These are phyloP conservation scores for Micropoecilia bifurca DNA, from an alignment of 2,797 vertebrate genomes.

Conservation along the genomic window DNA sequence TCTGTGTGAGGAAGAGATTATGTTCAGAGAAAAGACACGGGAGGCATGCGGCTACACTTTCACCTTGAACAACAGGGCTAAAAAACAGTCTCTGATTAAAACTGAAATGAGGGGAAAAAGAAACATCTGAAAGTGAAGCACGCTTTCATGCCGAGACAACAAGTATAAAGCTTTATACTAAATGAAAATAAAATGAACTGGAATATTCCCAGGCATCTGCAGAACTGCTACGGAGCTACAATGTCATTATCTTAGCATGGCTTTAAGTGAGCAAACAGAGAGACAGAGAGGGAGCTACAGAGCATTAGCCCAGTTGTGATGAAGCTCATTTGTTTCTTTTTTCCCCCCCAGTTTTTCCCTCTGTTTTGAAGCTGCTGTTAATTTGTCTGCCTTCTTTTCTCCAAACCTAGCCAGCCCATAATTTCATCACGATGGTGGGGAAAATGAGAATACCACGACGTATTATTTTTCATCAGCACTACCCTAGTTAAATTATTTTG, in stretches of 20 bases:
- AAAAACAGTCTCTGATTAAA: slow-evolving; percentile 73
- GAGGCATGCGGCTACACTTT: slow-evolving; percentile 74
- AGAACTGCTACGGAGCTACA: slow-evolving; percentile 50
- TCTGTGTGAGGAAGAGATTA: slow-evolving; percentile 82
- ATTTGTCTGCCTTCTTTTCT: slow-evolving; percentile 44
- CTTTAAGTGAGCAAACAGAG: slow-evolving; percentile 47
- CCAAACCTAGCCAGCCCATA: slow-evolving; percentile 42
- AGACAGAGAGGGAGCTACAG: slow-evolving; percentile 44
- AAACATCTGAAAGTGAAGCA: slow-evolving; percentile 61
- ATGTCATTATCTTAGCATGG: slow-evolving; percentile 58
- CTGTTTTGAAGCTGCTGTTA: slow-evolving; percentile 33
- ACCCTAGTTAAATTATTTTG: slow-evolving; percentile 41
- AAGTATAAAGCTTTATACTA: slow-evolving; percentile 62
- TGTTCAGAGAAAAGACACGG: slow-evolving; percentile 77
- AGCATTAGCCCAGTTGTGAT: slow-evolving; percentile 50
- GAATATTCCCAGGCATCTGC: slow-evolving; percentile 52
- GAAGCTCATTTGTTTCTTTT: slow-evolving; percentile 59
- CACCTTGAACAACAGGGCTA: slow-evolving; percentile 72
- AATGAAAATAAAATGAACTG: slow-evolving; percentile 66
- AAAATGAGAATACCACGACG: slow-evolving; percentile 47
- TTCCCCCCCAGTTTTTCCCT: slow-evolving; percentile 1
- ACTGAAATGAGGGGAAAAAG: slow-evolving; percentile 56
- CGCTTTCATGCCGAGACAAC: slow-evolving; percentile 57
- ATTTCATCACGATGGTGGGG: slow-evolving; percentile 38
- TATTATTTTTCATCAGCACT: slow-evolving; percentile 45